Percentiles rank a stretch among this genome's conserved stretches.
Evolutionary conservation across 2,888 invertebrate genomes (phyloP).

Genomic region (Zhuqinia jingwanae): DNA sequence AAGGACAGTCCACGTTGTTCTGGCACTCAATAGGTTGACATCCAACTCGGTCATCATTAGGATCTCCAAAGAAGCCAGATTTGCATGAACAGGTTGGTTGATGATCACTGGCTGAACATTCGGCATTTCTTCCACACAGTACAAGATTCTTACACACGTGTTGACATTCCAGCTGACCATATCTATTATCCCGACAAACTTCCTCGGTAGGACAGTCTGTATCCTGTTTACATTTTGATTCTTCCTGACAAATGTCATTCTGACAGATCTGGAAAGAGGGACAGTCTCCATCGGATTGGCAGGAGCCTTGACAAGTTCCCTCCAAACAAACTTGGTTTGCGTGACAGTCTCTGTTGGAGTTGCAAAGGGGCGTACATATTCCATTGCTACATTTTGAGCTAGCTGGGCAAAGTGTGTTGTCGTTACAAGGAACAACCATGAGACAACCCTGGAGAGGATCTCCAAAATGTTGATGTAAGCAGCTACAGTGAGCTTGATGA

Average conservation of each 20-base stretch:
- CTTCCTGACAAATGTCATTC: constrained; percentile 92
- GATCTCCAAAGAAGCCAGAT: constrained; percentile 88
- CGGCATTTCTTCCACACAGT: constrained; percentile 85
- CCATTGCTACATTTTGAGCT: constrained; percentile 88
- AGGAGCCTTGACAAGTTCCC: constrained; percentile 92
- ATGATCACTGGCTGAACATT: constrained; percentile 88
- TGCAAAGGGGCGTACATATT: constrained; percentile 86
- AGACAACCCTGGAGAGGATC: constrained; percentile 93
- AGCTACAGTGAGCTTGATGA: constrained; percentile 90
- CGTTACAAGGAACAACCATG: constrained; percentile 90
- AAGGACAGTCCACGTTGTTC: constrained; percentile 87
- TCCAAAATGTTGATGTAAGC: constrained; percentile 86
- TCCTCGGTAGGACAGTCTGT: constrained; percentile 88
- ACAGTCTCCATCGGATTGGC: constrained; percentile 89
- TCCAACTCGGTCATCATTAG: constrained; percentile 88
- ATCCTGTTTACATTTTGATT: constrained; percentile 88
- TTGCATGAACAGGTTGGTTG: constrained; percentile 89
- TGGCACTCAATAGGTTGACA: constrained; percentile 91
- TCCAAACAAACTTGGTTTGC: constrained; percentile 92
- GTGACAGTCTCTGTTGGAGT: constrained; percentile 91
- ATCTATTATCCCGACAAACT: constrained; percentile 86
- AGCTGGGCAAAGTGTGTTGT: constrained; percentile 90
- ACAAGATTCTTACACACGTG: constrained; percentile 87
- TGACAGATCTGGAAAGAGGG: constrained; percentile 92
- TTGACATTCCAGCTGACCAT: constrained; percentile 88